Conservation (phyloP, 2,113 vertebrate species). For the Muscicapa adusta region DNA sequence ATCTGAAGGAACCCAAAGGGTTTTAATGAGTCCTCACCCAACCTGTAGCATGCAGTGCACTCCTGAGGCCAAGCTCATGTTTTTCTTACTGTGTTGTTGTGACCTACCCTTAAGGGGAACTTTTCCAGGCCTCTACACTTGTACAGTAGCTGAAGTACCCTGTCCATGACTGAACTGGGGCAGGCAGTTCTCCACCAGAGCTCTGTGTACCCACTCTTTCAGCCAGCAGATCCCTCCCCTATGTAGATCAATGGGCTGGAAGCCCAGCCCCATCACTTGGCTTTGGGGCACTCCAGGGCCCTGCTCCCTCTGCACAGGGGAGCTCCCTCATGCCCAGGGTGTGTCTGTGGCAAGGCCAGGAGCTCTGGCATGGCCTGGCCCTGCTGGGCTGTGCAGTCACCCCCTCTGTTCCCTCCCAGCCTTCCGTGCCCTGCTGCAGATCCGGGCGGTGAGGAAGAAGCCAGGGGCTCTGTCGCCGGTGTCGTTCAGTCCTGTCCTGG, state of each 20-base stretch:
- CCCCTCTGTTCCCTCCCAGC: conserved; percentile 70
- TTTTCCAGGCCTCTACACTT: not conserved
- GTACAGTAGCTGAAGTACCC: not conserved
- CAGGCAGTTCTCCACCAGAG: not conserved
- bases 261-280: not conserved
- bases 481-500: conserved; percentile 95
- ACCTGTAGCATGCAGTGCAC: not conserved
- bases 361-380: not conserved
- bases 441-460: conserved; percentile 96
- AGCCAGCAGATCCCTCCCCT: not conserved
- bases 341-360: not conserved
- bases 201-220: too few species aligned
- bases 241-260: accelerated
- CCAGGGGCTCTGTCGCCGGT: conserved; percentile 89
- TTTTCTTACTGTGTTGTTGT: not conserved
- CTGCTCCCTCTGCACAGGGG: accelerated
- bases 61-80: accelerated
- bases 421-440: conserved; percentile 96
- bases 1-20: not conserved
- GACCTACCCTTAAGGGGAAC: not conserved
- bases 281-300: not conserved
- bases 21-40: not conserved
- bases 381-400: not conserved
- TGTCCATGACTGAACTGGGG: not conserved
- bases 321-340: accelerated